Base-by-base conservation (phyloP, 2,797 vertebrate genomes). In the Glyptemys insculpta region DNA sequence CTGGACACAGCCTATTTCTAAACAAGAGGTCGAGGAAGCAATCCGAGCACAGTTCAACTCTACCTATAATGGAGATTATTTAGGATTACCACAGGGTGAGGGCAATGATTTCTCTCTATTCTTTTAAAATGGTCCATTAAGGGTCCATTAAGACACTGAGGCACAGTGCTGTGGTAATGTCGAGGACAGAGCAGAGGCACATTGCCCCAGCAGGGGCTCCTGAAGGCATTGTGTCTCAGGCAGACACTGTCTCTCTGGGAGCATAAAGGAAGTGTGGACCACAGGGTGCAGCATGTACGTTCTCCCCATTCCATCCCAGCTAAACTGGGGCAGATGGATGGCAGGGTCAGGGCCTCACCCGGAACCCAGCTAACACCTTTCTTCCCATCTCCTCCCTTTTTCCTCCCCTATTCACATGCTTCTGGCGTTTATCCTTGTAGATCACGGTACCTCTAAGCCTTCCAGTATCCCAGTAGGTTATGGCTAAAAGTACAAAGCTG, bases 21-120 rank as follows among this genome's bases (percentile, higher is more conserved):
- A 97, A 83, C 96, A 94, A 79, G 97, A 98, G 18, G 87, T 98
- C n/a, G 57, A 52, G 81, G 96, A 97, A 56, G 97, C 98, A 44
- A 34, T 98, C 90, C 96, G 97, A 90, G 96, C 98, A 14, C 98
- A 98, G 96, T 99, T 98, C 96, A n/a, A 92, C 93, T 99, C 98
- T 54, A 97, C 95, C 50, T 99, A 98, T 90, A 97, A 88, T 85
- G 97, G 95, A 88, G 98, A 99, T 95, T 99, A 98, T 97, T 96
- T 98, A 95, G 97, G 98, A 59, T 86, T 90, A 91, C 95, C 95
- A 74, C 97, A 98, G 98, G 98, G 98, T 99, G 96, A 94, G 81
- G 3, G 0, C 29, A 25, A 25, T 65, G 23, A 5, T 49, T 89
- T 89, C 41, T 44, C 68, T 8, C 49, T n/a, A 50, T 82, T 27